Conservation (phyloP, 35 echinoderm and acorn worm genomes). For the Chiridota heheva region DNA sequence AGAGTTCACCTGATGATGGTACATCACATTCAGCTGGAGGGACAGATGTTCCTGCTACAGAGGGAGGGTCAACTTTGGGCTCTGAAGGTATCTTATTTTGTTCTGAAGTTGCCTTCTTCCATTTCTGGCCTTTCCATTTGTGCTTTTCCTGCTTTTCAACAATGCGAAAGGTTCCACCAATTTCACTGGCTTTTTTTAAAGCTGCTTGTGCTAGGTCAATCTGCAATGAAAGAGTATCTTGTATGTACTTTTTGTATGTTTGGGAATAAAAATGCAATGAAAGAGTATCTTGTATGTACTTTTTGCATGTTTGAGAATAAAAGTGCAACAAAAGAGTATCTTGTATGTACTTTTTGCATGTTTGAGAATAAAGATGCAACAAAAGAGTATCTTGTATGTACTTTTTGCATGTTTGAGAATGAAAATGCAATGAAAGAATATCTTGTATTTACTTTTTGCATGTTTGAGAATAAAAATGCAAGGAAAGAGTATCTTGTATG, state of each 20-base stretch:
- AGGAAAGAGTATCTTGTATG: no score
- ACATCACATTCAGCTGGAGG: background rate
- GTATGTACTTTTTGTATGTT: no score
- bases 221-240: no score
- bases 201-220: constrained; percentile 65
- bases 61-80: no score
- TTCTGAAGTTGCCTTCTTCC: no score
- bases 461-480: background rate
- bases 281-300: no score
- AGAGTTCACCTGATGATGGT: no score
- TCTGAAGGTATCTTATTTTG: background rate
- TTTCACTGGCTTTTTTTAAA: constrained; percentile 35
- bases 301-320: background rate
- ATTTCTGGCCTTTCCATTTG: no score
- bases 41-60: background rate
- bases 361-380: background rate
- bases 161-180: constrained; percentile 61
- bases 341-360: background rate
- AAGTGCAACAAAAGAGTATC: no score
- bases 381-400: no score
- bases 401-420: background rate
- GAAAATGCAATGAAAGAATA: no score
- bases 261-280: no score
- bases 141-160: constrained; percentile 32
- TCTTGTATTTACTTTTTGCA: background rate